These are phyloP conservation scores for Drymonia ruficornis DNA, from an alignment of 2,888 invertebrate species.

Conservation along the genomic window DNA sequence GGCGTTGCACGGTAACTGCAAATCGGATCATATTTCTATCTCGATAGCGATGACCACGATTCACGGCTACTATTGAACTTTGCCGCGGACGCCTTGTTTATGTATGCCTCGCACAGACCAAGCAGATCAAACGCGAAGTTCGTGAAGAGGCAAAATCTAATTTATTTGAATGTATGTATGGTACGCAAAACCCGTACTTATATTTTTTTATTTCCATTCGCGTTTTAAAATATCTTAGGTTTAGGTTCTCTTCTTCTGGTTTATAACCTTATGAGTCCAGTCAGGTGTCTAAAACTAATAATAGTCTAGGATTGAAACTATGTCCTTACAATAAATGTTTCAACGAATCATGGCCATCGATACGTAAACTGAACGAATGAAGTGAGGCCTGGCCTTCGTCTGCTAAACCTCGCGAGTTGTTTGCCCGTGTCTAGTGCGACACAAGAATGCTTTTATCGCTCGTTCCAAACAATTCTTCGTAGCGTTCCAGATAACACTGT, in stretches of 20 bases:
- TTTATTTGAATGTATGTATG: too few species aligned
- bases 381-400: neutral
- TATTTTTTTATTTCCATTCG: too few species aligned
- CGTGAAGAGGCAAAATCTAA: too few species aligned
- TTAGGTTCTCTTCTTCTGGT: too few species aligned
- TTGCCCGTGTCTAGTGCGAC: slow-evolving; percentile 21
- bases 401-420: slow-evolving; percentile 12
- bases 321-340: neutral
- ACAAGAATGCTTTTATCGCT: slow-evolving; percentile 30
- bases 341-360: neutral
- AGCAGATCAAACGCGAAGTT: neutral
- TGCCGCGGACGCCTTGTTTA: neutral
- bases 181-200: too few species aligned
- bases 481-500: neutral
- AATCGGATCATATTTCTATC: slow-evolving; percentile 4
- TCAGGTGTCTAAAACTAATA: too few species aligned
- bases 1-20: slow-evolving; percentile 4
- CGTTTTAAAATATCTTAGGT: too few species aligned
- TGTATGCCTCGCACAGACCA: neutral
- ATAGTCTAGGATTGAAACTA: too few species aligned
- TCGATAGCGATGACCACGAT: neutral
- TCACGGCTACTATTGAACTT: neutral
- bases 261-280: too few species aligned
- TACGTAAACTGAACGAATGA: slow-evolving; percentile 1
- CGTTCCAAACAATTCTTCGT: slow-evolving; percentile 1